phyloP scores from a whole-genome alignment of 2,113 vertebrate genomes.

The Prochilodus magdalenae region DNA sequence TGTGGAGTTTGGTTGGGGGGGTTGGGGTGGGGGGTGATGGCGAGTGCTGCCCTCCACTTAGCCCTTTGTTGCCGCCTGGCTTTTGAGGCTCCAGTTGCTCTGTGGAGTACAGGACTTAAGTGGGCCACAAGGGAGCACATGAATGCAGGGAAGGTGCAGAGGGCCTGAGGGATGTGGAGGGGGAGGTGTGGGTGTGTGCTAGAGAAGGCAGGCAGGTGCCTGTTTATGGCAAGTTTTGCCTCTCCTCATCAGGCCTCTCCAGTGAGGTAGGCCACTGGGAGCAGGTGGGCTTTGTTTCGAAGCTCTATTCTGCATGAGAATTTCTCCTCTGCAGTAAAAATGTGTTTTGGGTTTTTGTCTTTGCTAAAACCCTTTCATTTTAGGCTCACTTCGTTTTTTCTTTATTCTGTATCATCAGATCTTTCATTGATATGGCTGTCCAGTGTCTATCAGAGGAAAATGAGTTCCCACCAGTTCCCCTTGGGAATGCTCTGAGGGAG shows the following conservation, averaged over 20 bases:
- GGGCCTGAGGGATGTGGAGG: constrained; percentile 64
- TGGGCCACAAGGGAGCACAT: constrained; percentile 81
- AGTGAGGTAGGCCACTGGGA: constrained; percentile 49
- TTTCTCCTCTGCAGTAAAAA: neutral
- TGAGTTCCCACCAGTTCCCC: neutral
- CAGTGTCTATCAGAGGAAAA: neutral
- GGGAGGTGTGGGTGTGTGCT: constrained; percentile 44
- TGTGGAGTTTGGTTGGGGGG: neutral
- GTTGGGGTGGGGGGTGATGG: neutral
- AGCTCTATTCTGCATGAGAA: constrained; percentile 45
- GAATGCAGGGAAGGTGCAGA: constrained; percentile 62
- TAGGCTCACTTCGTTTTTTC: neutral
- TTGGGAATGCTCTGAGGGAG: neutral
- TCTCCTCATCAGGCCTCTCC: constrained; percentile 48
- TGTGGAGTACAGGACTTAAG: constrained; percentile 78
- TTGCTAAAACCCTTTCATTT: neutral
- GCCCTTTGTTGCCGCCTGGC: constrained; percentile 77
- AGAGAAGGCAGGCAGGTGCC: constrained; percentile 66
- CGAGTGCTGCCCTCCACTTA: constrained; percentile 57
- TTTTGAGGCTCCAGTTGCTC: constrained; percentile 77
- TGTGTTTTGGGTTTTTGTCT: neutral
- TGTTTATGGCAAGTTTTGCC: constrained; percentile 62
- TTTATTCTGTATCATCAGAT: neutral
- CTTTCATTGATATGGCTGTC: neutral
- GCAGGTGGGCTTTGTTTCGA: constrained; percentile 75